Conservation (phyloP, 2,888 invertebrate species). For the Ophion obscuratus region DNA sequence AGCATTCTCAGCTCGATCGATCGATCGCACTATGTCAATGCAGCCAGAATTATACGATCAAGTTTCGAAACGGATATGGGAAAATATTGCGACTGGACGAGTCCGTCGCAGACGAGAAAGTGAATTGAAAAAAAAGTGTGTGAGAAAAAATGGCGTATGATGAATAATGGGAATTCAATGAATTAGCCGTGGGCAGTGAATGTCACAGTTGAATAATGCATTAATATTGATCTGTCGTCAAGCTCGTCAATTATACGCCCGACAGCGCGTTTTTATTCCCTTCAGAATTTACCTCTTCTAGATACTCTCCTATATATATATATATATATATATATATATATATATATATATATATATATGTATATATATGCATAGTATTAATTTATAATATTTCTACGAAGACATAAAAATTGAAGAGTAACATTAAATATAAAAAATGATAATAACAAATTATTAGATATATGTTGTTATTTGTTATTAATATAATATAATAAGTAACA, state of each 20-base stretch:
- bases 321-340: too few species aligned
- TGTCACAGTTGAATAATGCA: constrained; percentile 19
- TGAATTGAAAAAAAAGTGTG: neutral
- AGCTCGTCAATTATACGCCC: constrained; percentile 35
- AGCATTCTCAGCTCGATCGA: neutral
- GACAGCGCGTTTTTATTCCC: neutral
- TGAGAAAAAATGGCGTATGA: neutral
- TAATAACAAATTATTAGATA: too few species aligned
- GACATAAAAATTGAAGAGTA: too few species aligned
- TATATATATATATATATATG: too few species aligned
- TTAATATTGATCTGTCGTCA: constrained; percentile 55
- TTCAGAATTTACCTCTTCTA: neutral
- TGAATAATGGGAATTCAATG: constrained; percentile 1
- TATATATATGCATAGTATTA: too few species aligned
- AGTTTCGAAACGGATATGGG: neutral
- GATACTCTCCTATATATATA: too few species aligned
- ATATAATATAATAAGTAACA: too few species aligned
- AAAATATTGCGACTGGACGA: too few species aligned
- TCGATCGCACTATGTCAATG: neutral
- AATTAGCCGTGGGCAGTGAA: constrained; percentile 11
- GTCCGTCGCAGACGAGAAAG: neutral
- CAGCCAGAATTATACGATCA: neutral
- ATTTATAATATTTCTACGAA: too few species aligned
- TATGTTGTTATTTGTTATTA: too few species aligned
- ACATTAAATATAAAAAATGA: too few species aligned